Evolutionary conservation across 2,113 vertebrate genomes (phyloP).

Genomic region (Psophia crepitans): DNA sequence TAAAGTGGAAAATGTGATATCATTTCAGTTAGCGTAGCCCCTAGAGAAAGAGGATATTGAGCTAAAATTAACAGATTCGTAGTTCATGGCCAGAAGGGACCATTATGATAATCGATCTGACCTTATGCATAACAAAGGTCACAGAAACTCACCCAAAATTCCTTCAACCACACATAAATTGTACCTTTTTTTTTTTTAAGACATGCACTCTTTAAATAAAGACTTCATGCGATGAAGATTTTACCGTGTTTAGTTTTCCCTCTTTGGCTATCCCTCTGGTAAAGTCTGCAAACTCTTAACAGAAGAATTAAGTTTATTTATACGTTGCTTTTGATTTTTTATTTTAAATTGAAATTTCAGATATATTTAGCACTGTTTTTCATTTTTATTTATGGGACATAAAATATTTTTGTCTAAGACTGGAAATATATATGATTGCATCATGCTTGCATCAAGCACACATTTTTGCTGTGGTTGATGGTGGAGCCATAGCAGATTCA

Average conservation of each 20-base stretch:
- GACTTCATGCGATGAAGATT: neutral
- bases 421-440: neutral
- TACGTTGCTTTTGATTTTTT: neutral
- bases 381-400: neutral
- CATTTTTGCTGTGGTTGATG: neutral
- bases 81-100: conserved; percentile 46
- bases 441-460: neutral
- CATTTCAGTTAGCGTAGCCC: conserved; percentile 17
- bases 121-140: conserved; percentile 43
- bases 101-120: conserved; percentile 62
- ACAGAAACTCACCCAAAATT: conserved; percentile 24
- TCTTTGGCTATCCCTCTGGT: neutral
- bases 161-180: conserved; percentile 3
- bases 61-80: conserved; percentile 62
- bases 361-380: neutral
- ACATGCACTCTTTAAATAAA: neutral
- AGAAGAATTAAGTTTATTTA: neutral
- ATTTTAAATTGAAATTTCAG: neutral
- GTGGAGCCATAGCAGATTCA: neutral
- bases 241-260: neutral
- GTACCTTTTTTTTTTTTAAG: neutral
- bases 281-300: neutral
- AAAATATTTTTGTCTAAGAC: neutral
- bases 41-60: conserved; percentile 60
- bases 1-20: conserved; percentile 60